A percentile compares a stretch with the other conserved stretches of the same genome.
Conservation (phyloP, 2,888 invertebrate genomes). For the Pammene fasciana region DNA sequence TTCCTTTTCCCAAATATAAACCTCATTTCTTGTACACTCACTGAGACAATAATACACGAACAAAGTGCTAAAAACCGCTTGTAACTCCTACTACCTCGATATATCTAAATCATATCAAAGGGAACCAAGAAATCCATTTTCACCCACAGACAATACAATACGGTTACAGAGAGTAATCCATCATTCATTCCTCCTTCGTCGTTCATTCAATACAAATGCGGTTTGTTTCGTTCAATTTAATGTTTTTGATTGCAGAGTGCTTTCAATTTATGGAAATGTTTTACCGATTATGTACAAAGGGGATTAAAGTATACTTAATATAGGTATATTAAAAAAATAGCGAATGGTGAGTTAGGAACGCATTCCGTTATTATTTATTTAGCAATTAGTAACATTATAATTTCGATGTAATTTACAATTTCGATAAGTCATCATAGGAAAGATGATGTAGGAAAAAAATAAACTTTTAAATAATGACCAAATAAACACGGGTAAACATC, state of each 20-base stretch:
- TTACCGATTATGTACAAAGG: background rate
- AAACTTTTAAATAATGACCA: too few relatives aligned
- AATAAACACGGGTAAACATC: too few relatives aligned
- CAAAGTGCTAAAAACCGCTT: background rate
- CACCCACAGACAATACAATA: background rate
- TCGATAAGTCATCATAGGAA: too few relatives aligned
- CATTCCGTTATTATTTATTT: too few relatives aligned
- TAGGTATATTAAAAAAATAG: too few relatives aligned
- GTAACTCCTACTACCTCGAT: background rate
- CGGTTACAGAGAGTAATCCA: background rate
- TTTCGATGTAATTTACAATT: too few relatives aligned
- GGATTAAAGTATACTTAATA: background rate
- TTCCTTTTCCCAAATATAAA: too few relatives aligned
- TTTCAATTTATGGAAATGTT: background rate
- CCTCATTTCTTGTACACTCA: too few relatives aligned
- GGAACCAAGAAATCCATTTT: constrained; percentile 1
- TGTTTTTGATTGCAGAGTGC: background rate
- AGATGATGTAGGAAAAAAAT: too few relatives aligned
- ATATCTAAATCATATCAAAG: constrained; percentile 2
- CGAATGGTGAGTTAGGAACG: too few relatives aligned
- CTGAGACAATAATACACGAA: background rate
- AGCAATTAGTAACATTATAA: too few relatives aligned
- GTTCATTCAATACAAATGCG: background rate
- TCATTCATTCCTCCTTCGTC: background rate
- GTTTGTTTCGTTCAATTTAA: constrained; percentile 2